Conservation (phyloP, 2,888 invertebrate species). For the Habroteleia sp. region DNA sequence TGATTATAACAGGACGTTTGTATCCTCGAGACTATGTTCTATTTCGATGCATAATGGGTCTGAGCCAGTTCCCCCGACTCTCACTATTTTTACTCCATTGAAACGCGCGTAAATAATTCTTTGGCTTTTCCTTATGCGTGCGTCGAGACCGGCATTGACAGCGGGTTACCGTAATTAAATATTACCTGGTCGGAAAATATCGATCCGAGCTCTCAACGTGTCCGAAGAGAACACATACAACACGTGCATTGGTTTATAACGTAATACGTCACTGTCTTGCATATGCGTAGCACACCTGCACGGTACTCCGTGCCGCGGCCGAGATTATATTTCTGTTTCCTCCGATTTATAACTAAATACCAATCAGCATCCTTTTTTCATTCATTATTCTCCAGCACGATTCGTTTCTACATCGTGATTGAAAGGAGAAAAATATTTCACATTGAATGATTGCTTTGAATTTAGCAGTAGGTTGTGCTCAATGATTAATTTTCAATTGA, state of each 20-base stretch:
- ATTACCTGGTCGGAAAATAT: constrained; percentile 51
- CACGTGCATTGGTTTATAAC: constrained; percentile 55
- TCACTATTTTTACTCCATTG: constrained; percentile 34
- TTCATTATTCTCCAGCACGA: constrained; percentile 27
- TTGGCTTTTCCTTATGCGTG: constrained; percentile 49
- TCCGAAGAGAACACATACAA: constrained; percentile 43
- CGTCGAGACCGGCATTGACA: constrained; percentile 49
- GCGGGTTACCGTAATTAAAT: constrained; percentile 59
- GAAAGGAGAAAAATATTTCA: constrained; percentile 32
- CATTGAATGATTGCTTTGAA: constrained; percentile 43
- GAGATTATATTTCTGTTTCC: constrained; percentile 43
- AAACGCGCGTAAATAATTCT: constrained; percentile 41
- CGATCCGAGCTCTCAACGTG: constrained; percentile 51
- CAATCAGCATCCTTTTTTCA: constrained; percentile 45
- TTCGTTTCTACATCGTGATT: constrained; percentile 47
- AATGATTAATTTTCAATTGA: constrained; percentile 49
- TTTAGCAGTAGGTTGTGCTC: constrained; percentile 33
- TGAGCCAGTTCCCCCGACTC: too few relatives aligned
- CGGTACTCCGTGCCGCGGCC: constrained; percentile 7
- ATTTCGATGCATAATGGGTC: too few relatives aligned
- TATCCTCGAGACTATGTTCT: too few relatives aligned
- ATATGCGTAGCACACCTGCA: constrained; percentile 39
- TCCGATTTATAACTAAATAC: constrained; percentile 52
- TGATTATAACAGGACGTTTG: too few relatives aligned
- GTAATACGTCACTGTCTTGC: constrained; percentile 57